These are phyloP conservation scores for Diaprepes abbreviatus DNA, from an alignment of 2,888 invertebrate species.

Conservation along the genomic window DNA sequence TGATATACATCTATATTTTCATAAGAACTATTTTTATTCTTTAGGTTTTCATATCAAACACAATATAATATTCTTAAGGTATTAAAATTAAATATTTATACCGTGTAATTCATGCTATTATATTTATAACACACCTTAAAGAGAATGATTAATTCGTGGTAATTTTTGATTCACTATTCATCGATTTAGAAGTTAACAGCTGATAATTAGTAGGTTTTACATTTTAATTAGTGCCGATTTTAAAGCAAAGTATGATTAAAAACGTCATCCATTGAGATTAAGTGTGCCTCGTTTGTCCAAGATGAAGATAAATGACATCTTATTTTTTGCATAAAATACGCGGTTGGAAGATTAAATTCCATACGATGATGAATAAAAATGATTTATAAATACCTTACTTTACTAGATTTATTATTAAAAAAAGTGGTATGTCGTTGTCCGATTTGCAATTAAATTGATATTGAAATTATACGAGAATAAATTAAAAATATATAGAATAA, in stretches of 20 bases:
- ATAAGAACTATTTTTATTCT: no score
- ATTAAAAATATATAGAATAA: no score
- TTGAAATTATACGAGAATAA: no score
- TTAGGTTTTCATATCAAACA: no score
- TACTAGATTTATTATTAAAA: slow-evolving; percentile 42
- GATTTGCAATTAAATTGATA: slow-evolving; percentile 47
- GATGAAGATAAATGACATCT: slow-evolving; percentile 45
- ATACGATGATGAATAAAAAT: slow-evolving; percentile 35
- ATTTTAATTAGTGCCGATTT: slow-evolving; percentile 46
- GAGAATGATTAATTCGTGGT: slow-evolving; percentile 5
- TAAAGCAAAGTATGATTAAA: slow-evolving; percentile 45
- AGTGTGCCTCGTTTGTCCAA: slow-evolving; percentile 27
- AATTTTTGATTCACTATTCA: neutral
- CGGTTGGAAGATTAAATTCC: slow-evolving; percentile 39
- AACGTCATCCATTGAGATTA: slow-evolving; percentile 46
- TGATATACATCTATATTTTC: no score
- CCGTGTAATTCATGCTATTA: neutral
- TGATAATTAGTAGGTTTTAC: slow-evolving; percentile 38
- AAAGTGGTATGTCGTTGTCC: slow-evolving; percentile 19
- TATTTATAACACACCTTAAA: neutral
- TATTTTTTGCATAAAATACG: slow-evolving; percentile 35
- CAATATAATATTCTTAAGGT: no score
- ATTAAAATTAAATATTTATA: neutral
- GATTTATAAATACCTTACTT: slow-evolving; percentile 40
- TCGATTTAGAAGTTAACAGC: slow-evolving; percentile 18